Conservation (phyloP, 1,140 invertebrate genomes). For the Papilio xuthus region DNA sequence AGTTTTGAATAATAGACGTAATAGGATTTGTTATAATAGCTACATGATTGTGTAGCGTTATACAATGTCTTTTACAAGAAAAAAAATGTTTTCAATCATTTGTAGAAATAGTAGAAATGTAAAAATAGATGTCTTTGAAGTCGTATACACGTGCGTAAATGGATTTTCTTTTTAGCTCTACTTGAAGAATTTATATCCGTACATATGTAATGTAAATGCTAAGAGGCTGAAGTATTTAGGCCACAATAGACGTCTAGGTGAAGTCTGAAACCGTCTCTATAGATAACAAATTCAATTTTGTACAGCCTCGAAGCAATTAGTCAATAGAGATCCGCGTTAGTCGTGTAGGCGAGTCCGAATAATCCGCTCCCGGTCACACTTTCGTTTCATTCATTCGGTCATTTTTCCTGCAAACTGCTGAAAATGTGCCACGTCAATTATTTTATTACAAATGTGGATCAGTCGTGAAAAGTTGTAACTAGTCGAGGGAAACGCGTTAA, state of each 20-base stretch:
- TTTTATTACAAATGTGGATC: constrained; percentile 44
- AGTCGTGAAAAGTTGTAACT: constrained; percentile 45
- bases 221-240: constrained; percentile 66
- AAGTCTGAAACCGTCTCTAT: constrained; percentile 41
- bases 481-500: constrained; percentile 55
- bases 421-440: constrained; percentile 40
- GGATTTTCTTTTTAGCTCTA: constrained; percentile 28
- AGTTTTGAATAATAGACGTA: background rate
- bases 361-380: constrained; percentile 53
- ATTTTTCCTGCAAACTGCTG: constrained; percentile 36
- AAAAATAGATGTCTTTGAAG: constrained; percentile 36
- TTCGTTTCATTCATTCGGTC: constrained; percentile 54
- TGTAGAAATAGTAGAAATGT: constrained; percentile 25
- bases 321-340: constrained; percentile 52
- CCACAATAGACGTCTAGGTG: constrained; percentile 53
- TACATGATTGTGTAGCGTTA: background rate
- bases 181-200: constrained; percentile 25
- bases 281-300: constrained; percentile 71
- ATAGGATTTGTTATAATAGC: background rate
- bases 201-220: constrained; percentile 40
- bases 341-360: constrained; percentile 47
- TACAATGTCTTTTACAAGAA: background rate
- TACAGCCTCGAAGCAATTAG: constrained; percentile 63
- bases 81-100: constrained; percentile 13
- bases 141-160: constrained; percentile 36